A percentile compares a stretch with the other conserved stretches of the same genome.
These are phyloP conservation scores for Pagetopsis macropterus DNA, from an alignment of 2,797 vertebrate species.

Conservation along the genomic window DNA sequence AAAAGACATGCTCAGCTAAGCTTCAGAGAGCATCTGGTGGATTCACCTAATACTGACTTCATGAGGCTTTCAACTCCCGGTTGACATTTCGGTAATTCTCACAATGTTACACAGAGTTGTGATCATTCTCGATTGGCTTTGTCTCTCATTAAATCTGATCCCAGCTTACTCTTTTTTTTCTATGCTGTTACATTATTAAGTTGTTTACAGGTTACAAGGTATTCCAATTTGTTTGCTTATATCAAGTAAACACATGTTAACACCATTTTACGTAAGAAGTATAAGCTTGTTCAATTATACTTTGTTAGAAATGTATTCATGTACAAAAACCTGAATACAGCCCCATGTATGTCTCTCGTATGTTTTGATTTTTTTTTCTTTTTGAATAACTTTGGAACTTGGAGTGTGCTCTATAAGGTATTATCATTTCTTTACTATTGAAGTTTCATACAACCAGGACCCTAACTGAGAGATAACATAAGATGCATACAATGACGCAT, in stretches of 20 bases:
- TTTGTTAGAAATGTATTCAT: neutral
- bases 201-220: constrained; percentile 15
- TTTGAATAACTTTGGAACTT: too few species aligned
- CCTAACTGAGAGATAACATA: neutral
- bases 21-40: constrained; percentile 48
- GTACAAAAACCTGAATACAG: neutral
- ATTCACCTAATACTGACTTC: constrained; percentile 54
- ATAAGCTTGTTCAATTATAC: neutral
- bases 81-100: constrained; percentile 38
- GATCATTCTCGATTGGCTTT: constrained; percentile 11
- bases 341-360: too few species aligned
- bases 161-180: constrained; percentile 16
- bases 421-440: too few species aligned
- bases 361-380: too few species aligned
- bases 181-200: neutral
- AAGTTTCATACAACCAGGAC: neutral
- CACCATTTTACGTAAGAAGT: neutral
- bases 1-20: constrained; percentile 47
- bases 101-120: constrained; percentile 9
- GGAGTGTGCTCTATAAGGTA: too few species aligned
- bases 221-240: neutral
- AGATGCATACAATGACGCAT: neutral
- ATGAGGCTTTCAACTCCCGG: constrained; percentile 39
- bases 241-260: neutral
- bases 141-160: constrained; percentile 41